Base-by-base conservation (phyloP, 2,888 invertebrate genomes). In the Drosophila leonis region DNA sequence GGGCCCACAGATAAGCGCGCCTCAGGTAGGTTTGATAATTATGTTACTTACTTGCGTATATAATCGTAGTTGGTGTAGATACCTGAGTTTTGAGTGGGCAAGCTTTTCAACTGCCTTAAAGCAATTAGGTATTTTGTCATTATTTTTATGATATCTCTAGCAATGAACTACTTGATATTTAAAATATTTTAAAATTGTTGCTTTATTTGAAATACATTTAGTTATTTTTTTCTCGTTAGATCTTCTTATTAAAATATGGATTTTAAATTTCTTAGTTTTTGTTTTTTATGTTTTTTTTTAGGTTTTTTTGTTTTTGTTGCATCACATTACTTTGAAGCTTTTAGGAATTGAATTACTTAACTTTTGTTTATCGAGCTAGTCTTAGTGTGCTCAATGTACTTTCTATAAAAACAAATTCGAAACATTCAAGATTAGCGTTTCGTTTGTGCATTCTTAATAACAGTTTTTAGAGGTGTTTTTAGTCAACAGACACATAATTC, bases 241-340 rank as follows among this genome's bases (percentile, higher is more conserved):
- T 54, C 55, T 48, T 69, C 67, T 75, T 80, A 77, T 49, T 85
- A 83, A 89, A 87, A 84, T 89, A 83, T 70, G 75, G 52, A 62
- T 75, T 78, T 57, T 27, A 33, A 56, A 63, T 75, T 75, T 64
- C 13, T 39, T 75, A 57, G 27, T 65, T 67, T 61, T 37, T 75
- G 51, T 49, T 70, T 69, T 29, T 54, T 24, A 24, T 24, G 2
- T 55, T 72, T 24, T 31, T 24, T 6, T 18, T 52, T 31, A n/a
- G n/a, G n/a, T 29, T 6, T 20, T n/a, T 13, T 18, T 51, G 7
- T 20, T 8, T 41, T 37, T 70, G 49, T 56, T 31, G 59, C 78
- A 86, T 89, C 85, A 86, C 90, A 90, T 72, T 33, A 70, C 44
- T 79, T 79, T 65, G 71, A 90, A 85, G 73, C 69, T 73, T 70